Evolutionary conservation across 2,113 vertebrate genomes (phyloP).

Genomic region (Pterocles burchelli): DNA sequence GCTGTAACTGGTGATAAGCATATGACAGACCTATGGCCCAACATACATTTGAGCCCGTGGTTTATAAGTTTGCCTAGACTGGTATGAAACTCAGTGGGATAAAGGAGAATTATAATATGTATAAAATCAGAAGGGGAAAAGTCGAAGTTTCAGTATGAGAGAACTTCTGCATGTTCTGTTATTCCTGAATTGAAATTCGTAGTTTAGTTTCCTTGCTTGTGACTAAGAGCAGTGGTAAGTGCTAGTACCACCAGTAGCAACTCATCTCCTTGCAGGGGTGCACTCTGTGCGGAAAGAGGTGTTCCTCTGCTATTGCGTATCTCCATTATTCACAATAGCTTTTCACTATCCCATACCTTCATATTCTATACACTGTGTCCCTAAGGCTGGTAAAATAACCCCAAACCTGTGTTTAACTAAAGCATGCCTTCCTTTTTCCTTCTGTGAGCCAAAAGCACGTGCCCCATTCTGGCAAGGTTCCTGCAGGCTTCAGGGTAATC

Average conservation of each 20-base stretch:
- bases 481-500: background rate
- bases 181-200: background rate
- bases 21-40: background rate
- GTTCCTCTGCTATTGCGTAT: background rate
- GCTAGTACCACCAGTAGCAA: background rate
- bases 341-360: background rate
- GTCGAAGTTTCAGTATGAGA: background rate
- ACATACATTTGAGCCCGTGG: background rate
- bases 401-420: background rate
- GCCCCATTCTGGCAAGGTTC: background rate
- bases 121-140: background rate
- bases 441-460: background rate
- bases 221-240: background rate
- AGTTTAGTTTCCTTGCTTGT: background rate
- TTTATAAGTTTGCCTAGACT: background rate
- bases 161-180: background rate
- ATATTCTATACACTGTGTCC: background rate
- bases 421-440: background rate
- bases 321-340: background rate
- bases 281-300: background rate
- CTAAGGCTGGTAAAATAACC: background rate
- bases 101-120: background rate
- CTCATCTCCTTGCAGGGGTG: background rate
- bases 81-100: background rate
- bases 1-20: background rate